phyloP scores from a whole-genome alignment of 2,888 invertebrate genomes.

The Phengaris arion region DNA sequence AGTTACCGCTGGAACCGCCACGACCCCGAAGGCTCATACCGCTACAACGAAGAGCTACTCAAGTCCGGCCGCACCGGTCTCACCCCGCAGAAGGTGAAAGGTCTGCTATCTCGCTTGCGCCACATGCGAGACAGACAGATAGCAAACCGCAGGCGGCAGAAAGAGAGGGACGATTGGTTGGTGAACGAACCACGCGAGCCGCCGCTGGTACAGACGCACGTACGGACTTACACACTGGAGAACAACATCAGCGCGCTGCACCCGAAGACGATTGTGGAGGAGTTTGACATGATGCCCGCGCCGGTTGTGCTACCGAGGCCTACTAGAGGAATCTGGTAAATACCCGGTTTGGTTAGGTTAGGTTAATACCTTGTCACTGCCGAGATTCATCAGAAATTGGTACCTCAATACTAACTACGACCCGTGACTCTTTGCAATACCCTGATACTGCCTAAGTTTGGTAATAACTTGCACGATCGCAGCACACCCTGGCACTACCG shows the following conservation, averaged over 20 bases:
- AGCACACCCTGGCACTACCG: no score
- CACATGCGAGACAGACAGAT: constrained; percentile 69
- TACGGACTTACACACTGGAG: constrained; percentile 75
- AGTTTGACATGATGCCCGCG: constrained; percentile 64
- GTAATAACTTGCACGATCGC: no score
- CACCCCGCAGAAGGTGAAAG: constrained; percentile 64
- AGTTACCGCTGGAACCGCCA: constrained; percentile 73
- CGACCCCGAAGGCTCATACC: constrained; percentile 70
- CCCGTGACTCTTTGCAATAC: no score
- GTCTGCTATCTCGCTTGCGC: constrained; percentile 61
- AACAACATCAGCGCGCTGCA: constrained; percentile 77
- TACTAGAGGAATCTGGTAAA: constrained; percentile 48
- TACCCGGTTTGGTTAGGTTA: neutral
- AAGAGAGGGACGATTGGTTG: constrained; percentile 61
- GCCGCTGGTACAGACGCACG: constrained; percentile 71
- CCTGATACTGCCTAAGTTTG: no score
- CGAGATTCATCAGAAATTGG: neutral
- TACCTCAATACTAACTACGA: neutral
- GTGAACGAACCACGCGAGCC: constrained; percentile 55
- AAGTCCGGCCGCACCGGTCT: constrained; percentile 66
- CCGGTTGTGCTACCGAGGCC: constrained; percentile 49
- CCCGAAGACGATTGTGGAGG: constrained; percentile 80
- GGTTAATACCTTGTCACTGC: neutral
- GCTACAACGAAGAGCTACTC: constrained; percentile 65
- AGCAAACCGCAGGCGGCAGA: constrained; percentile 55